phyloP scores from a whole-genome alignment of 2,888 invertebrate genomes.

The Griposia aprilina region DNA sequence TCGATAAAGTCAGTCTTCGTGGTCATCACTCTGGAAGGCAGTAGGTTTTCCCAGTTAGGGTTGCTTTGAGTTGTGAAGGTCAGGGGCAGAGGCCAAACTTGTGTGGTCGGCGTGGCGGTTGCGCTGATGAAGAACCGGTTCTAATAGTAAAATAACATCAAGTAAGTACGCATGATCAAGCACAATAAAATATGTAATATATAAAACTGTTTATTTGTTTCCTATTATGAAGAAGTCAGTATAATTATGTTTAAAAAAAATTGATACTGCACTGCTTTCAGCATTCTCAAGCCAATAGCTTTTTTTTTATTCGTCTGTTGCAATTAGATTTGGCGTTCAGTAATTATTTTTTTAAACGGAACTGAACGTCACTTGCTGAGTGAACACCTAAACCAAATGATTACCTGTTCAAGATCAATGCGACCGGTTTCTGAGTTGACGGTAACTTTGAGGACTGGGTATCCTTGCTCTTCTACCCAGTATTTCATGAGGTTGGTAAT shows the following conservation, averaged over 20 bases:
- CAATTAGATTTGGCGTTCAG: background rate
- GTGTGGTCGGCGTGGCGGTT: constrained; percentile 71
- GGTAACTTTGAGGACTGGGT: constrained; percentile 89
- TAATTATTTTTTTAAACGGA: background rate
- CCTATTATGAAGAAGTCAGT: too few species aligned
- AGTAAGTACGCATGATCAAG: background rate
- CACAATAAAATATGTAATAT: background rate
- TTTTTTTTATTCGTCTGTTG: background rate
- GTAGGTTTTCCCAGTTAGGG: constrained; percentile 79
- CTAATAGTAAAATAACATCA: constrained; percentile 65
- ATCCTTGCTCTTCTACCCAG: constrained; percentile 92
- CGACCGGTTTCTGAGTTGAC: constrained; percentile 79
- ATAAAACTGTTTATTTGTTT: background rate
- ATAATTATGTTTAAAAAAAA: too few species aligned
- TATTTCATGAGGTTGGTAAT: constrained; percentile 79
- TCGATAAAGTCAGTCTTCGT: constrained; percentile 67
- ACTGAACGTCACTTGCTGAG: background rate
- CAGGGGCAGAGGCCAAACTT: constrained; percentile 86
- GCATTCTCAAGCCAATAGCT: background rate
- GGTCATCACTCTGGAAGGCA: constrained; percentile 76
- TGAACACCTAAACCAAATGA: background rate
- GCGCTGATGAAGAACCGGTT: constrained; percentile 83
- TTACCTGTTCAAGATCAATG: constrained; percentile 81
- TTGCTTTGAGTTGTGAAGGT: constrained; percentile 84
- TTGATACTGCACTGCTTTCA: background rate